phyloP scores from a whole-genome alignment of 2,113 vertebrate species.

The Buteo buteo region DNA sequence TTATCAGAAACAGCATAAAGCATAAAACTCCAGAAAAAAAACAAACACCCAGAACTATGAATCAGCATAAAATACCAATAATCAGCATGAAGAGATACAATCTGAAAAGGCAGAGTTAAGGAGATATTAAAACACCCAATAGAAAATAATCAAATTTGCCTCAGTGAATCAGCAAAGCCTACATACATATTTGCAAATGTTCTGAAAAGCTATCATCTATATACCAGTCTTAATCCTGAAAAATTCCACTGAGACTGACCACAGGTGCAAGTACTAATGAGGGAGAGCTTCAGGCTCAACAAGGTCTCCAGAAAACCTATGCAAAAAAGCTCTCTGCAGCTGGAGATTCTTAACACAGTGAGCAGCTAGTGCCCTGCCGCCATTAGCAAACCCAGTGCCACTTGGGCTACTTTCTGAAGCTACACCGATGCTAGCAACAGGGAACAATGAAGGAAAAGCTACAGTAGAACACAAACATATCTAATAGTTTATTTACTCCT shows the following conservation, averaged over 20 bases:
- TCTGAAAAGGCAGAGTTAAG: neutral
- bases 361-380: neutral
- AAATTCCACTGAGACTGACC: neutral
- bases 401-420: neutral
- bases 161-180: neutral
- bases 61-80: neutral
- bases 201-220: neutral
- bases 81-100: neutral
- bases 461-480: neutral
- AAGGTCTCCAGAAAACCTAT: neutral
- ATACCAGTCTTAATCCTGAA: neutral
- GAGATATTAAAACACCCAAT: neutral
- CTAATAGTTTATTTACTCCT: neutral
- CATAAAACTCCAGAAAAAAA: neutral
- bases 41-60: neutral
- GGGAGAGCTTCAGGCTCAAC: neutral
- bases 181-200: fast-evolving
- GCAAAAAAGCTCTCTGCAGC: neutral
- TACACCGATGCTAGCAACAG: too few relatives aligned
- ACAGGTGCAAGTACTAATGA: neutral
- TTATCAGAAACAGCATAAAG: neutral
- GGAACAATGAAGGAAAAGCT: neutral
- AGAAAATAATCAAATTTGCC: neutral
- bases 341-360: fast-evolving
- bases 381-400: neutral